These are phyloP conservation scores for Pogonognathellus flavescens DNA, from an alignment of 1,140 invertebrate species.

Conservation along the genomic window DNA sequence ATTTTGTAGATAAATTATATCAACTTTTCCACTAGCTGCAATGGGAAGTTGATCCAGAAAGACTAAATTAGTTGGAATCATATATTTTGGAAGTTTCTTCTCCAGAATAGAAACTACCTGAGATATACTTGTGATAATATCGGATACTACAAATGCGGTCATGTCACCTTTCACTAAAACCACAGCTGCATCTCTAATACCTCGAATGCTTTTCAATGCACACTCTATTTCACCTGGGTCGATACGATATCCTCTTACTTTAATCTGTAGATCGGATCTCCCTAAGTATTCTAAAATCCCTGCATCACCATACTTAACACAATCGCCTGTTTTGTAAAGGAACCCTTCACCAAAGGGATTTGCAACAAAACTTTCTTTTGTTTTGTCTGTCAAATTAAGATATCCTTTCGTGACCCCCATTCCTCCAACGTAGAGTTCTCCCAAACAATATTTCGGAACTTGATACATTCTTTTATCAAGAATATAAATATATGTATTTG, in stretches of 20 bases:
- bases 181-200: not conserved
- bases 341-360: constrained; percentile 19
- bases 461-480: not conserved
- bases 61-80: constrained; percentile 5
- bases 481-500: not conserved
- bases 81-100: not conserved
- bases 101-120: not conserved
- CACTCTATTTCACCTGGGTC: not conserved
- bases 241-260: constrained; percentile 17
- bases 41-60: constrained; percentile 13
- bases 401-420: not conserved
- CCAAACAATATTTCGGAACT: constrained; percentile 13
- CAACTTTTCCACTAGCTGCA: constrained; percentile 5
- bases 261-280: constrained; percentile 15
- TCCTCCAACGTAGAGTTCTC: constrained; percentile 7
- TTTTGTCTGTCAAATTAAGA: constrained; percentile 1
- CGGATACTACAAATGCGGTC: not conserved
- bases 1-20: not conserved
- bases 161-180: not conserved
- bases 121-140: not conserved
- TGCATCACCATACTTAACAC: not conserved
- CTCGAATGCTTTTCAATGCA: not conserved
- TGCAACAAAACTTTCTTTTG: not conserved
- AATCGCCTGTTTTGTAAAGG: not conserved
- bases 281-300: constrained; percentile 13